These are phyloP conservation scores for Neodiprion pinetum DNA, from an alignment of 1,140 invertebrate species.

Conservation along the genomic window DNA sequence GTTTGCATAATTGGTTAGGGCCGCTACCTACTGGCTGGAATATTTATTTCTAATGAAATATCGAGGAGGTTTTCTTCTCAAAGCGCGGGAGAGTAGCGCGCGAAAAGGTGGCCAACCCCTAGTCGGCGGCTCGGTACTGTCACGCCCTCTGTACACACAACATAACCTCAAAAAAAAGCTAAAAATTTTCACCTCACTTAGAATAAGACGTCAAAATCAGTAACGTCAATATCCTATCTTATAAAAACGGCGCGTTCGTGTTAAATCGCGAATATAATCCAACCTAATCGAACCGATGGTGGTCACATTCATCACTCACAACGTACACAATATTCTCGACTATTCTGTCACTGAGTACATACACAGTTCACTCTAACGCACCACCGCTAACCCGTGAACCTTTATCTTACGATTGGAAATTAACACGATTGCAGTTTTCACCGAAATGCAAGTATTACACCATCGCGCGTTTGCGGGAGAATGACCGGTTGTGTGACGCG, in stretches of 20 bases:
- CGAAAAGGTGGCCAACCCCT: slow-evolving; percentile 59
- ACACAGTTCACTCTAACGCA: background rate
- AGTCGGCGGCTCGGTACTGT: slow-evolving; percentile 36
- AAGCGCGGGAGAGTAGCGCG: slow-evolving; percentile 59
- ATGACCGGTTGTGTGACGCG: slow-evolving; percentile 3
- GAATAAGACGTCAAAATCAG: background rate
- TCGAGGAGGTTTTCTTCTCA: slow-evolving; percentile 25
- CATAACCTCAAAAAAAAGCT: slow-evolving; percentile 53
- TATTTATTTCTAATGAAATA: slow-evolving; percentile 5
- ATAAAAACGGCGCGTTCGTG: background rate
- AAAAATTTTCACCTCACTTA: background rate
- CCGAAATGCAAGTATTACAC: background rate
- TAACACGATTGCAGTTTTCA: background rate
- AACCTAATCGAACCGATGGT: background rate
- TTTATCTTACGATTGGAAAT: background rate
- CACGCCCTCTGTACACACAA: slow-evolving; percentile 58
- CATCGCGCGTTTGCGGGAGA: background rate
- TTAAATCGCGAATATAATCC: background rate
- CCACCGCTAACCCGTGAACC: background rate
- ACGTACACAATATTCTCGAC: background rate
- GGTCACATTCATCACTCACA: background rate
- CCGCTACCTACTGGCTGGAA: background rate
- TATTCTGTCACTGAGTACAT: background rate
- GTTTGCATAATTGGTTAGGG: background rate
- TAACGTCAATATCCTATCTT: background rate